phyloP scores from a whole-genome alignment of 1,140 invertebrate genomes.

The Drosophila subobscura region DNA sequence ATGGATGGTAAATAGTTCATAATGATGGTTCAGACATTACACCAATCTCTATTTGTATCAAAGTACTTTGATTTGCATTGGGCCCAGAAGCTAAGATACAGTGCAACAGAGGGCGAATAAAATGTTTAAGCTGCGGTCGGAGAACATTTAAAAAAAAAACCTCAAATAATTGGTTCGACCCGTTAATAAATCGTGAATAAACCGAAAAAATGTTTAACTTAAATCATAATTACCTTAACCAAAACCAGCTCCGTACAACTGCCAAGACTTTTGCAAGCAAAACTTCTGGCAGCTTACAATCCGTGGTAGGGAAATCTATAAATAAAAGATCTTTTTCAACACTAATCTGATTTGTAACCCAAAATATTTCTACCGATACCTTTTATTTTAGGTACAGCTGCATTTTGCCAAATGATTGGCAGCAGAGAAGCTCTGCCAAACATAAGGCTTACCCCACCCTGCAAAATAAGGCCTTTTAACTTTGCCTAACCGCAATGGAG shows the following conservation, averaged over 20 bases:
- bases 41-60: conserved; percentile 43
- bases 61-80: conserved; percentile 79
- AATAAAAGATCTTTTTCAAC: conserved; percentile 73
- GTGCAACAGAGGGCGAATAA: conserved; percentile 30
- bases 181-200: no score
- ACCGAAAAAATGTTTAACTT: neutral
- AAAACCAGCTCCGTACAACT: conserved; percentile 8
- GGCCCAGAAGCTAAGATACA: conserved; percentile 25
- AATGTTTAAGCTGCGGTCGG: conserved; percentile 67
- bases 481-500: conserved; percentile 50
- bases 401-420: conserved; percentile 67
- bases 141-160: conserved; percentile 34
- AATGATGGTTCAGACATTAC: conserved; percentile 52
- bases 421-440: conserved; percentile 13
- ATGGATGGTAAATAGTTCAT: conserved; percentile 69
- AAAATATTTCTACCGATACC: conserved; percentile 66
- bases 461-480: conserved; percentile 39
- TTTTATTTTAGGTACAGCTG: conserved; percentile 16
- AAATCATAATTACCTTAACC: neutral
- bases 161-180: no score
- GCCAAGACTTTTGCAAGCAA: neutral
- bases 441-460: conserved; percentile 13
- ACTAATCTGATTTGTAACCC: conserved; percentile 79
- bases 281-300: conserved; percentile 13
- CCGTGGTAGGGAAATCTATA: conserved; percentile 57